phyloP scores from a whole-genome alignment of 2,113 vertebrate species.

The Odontesthes bonariensis region DNA sequence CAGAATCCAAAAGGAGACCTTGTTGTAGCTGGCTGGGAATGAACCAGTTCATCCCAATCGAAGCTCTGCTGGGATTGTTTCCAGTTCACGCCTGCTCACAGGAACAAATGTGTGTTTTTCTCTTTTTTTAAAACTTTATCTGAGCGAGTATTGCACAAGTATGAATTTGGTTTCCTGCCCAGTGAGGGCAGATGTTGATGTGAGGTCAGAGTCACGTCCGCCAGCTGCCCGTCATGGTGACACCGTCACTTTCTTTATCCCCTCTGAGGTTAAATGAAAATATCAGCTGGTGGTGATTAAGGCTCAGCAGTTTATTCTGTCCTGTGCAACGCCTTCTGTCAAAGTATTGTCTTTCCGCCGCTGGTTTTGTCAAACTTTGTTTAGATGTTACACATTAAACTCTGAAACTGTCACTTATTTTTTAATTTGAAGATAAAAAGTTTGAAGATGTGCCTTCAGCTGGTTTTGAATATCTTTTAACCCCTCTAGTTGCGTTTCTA shows the following conservation, averaged over 20 bases:
- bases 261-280: slow-evolving; percentile 12
- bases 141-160: not conserved
- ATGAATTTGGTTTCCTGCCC: slow-evolving; percentile 40
- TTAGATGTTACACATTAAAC: too few species aligned
- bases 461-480: too few species aligned
- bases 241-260: not conserved
- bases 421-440: too few species aligned
- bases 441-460: too few species aligned
- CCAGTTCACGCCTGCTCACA: not conserved
- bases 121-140: not conserved
- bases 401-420: too few species aligned
- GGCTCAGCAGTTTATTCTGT: slow-evolving; percentile 12
- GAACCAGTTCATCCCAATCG: not conserved
- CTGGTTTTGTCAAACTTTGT: not conserved
- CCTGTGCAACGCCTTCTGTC: not conserved
- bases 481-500: too few species aligned
- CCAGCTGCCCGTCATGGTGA: slow-evolving; percentile 35
- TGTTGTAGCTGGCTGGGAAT: not conserved
- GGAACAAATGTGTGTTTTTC: slow-evolving; percentile 11
- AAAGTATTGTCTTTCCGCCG: not conserved
- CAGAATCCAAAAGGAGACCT: too few species aligned
- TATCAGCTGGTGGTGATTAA: not conserved
- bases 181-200: slow-evolving; percentile 23
- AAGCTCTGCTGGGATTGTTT: not conserved
- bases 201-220: slow-evolving; percentile 52